These are phyloP conservation scores for Girardia tigrina DNA, from an alignment of 2,888 invertebrate species.

Conservation along the genomic window DNA sequence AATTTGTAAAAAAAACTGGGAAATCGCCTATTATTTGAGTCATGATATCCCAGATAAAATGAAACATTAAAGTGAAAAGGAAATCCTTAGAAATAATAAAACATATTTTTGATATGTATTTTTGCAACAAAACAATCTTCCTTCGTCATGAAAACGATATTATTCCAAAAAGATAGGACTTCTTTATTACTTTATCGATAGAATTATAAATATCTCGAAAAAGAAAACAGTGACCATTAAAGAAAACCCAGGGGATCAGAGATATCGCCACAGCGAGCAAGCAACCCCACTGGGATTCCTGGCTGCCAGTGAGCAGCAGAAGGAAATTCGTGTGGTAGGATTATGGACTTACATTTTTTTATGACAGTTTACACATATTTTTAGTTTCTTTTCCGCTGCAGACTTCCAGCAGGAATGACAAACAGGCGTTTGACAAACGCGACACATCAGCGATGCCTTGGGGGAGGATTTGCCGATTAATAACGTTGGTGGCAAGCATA, in stretches of 20 bases:
- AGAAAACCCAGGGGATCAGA: not conserved
- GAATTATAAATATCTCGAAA: not conserved
- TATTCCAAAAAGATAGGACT: no score
- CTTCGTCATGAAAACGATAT: no score
- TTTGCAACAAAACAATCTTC: no score
- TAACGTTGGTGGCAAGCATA: not conserved
- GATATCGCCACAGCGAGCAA: not conserved
- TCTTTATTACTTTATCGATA: no score
- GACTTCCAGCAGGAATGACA: conserved; percentile 13
- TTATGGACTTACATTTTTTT: not conserved
- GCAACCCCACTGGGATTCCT: not conserved
- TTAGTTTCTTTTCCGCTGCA: not conserved
- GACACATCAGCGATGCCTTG: not conserved
- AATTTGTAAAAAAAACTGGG: no score
- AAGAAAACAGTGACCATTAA: not conserved
- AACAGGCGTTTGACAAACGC: not conserved
- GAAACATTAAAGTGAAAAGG: no score
- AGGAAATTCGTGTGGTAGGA: not conserved
- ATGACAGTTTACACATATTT: not conserved
- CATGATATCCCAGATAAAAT: no score
- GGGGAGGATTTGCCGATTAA: not conserved
- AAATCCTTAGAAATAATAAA: no score
- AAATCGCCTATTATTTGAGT: no score
- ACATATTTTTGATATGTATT: no score
- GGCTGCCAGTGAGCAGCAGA: not conserved